Percentiles rank a stretch among this genome's conserved stretches.
phyloP scores from a whole-genome alignment of 2,113 vertebrate species.

The Arothron firmamentum region DNA sequence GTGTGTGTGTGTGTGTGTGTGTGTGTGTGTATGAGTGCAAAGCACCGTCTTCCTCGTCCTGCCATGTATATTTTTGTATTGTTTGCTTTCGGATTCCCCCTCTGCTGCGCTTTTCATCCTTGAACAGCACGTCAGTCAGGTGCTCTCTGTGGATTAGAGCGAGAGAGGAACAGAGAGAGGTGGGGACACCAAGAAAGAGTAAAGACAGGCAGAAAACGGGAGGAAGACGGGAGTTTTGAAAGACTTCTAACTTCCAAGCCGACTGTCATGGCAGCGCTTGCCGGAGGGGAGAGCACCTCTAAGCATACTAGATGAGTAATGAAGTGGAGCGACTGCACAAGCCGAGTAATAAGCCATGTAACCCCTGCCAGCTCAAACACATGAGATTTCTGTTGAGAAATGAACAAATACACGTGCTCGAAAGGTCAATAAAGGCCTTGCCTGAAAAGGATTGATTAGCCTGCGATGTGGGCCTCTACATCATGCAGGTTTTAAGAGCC shows the following conservation, averaged over 20 bases:
- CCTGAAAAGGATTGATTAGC: not conserved
- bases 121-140: conserved; percentile 65
- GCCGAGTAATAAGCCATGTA: conserved; percentile 61
- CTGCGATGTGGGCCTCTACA: conserved; percentile 8
- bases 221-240: conserved; percentile 61
- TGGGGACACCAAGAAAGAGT: conserved; percentile 48
- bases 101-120: conserved; percentile 61
- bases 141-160: conserved; percentile 61
- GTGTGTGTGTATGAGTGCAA: not conserved
- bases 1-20: conserved; percentile 3
- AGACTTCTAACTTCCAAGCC: conserved; percentile 65
- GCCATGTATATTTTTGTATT: conserved; percentile 55
- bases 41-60: conserved; percentile 27
- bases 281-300: conserved; percentile 72
- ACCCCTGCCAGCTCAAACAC: conserved; percentile 51
- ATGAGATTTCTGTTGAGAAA: conserved; percentile 46
- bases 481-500: not conserved
- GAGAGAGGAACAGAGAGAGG: conserved; percentile 29
- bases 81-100: conserved; percentile 63
- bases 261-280: conserved; percentile 67
- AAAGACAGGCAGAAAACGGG: conserved; percentile 37
- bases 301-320: conserved; percentile 70
- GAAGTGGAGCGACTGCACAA: conserved; percentile 68
- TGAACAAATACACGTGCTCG: conserved; percentile 23
- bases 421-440: conserved; percentile 36